A percentile compares a stretch with the other conserved stretches of the same genome.
Conservation (phyloP, 2,888 invertebrate species). For the Hyalella azteca region DNA sequence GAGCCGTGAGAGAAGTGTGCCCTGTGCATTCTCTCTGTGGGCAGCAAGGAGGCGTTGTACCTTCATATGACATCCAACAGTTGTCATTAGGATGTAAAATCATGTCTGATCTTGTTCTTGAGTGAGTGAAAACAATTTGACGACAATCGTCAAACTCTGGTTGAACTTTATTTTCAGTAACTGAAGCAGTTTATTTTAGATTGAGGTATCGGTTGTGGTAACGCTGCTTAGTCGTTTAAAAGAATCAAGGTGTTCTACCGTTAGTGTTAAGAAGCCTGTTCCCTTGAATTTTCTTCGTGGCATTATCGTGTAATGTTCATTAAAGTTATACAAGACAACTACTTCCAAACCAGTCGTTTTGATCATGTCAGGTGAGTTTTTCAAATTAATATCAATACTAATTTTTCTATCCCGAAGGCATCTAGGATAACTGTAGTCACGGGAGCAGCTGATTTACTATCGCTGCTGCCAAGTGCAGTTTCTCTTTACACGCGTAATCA, state of each 20-base stretch:
- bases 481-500: slow-evolving; percentile 30
- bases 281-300: not conserved
- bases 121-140: no score
- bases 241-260: no score
- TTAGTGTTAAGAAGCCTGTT: not conserved
- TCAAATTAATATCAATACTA: not conserved
- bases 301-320: slow-evolving; percentile 26
- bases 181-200: no score
- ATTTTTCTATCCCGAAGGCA: not conserved
- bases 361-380: slow-evolving; percentile 33
- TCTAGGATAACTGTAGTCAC: slow-evolving; percentile 24
- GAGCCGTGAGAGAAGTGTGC: slow-evolving; percentile 22
- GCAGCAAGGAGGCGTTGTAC: slow-evolving; percentile 17
- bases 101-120: no score
- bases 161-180: no score
- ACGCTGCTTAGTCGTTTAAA: no score
- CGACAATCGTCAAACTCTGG: no score
- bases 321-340: not conserved
- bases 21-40: no score
- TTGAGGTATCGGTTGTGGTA: no score
- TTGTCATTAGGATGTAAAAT: not conserved
- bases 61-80: slow-evolving; percentile 1
- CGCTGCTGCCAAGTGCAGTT: slow-evolving; percentile 29
- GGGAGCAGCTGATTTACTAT: slow-evolving; percentile 31
- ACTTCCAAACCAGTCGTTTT: slow-evolving; percentile 15